Conservation (phyloP, 2,888 invertebrate genomes). For the Drosophila phalerata region DNA sequence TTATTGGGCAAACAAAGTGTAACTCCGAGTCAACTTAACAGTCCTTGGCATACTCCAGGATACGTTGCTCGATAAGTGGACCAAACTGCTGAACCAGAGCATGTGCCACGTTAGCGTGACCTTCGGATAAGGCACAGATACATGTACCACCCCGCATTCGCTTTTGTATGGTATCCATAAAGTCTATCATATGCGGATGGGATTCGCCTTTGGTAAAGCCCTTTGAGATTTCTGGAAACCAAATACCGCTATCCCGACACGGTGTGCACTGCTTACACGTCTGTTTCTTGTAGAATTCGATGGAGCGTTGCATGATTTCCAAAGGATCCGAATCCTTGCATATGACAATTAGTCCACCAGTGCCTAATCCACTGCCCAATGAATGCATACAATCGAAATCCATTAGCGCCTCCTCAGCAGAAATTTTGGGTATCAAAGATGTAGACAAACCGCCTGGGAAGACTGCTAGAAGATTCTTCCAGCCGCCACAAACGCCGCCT, state of each 20-base stretch:
- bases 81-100: constrained; percentile 97
- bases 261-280: constrained; percentile 99
- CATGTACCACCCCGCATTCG: constrained; percentile 99
- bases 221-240: constrained; percentile 95
- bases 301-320: constrained; percentile 96
- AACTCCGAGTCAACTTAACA: constrained; percentile 1
- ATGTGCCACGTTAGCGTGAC: constrained; percentile 99
- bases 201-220: constrained; percentile 95
- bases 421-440: constrained; percentile 93
- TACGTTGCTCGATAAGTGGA: constrained; percentile 94
- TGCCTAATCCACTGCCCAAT: constrained; percentile 96
- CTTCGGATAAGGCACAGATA: constrained; percentile 98
- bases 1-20: constrained; percentile 38
- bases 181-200: constrained; percentile 96
- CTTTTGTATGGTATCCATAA: constrained; percentile 98
- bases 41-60: constrained; percentile 87
- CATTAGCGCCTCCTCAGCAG: constrained; percentile 96
- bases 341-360: constrained; percentile 99
- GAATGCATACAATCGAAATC: constrained; percentile 98
- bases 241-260: constrained; percentile 96
- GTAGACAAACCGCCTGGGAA: constrained; percentile 99
- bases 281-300: constrained; percentile 99
- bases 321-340: constrained; percentile 98
- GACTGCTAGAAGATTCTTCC: constrained; percentile 98
- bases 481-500: constrained; percentile 98